Evolutionary conservation across 2,888 invertebrate species (phyloP).

Genomic region (Drosophila subsilvestris): DNA sequence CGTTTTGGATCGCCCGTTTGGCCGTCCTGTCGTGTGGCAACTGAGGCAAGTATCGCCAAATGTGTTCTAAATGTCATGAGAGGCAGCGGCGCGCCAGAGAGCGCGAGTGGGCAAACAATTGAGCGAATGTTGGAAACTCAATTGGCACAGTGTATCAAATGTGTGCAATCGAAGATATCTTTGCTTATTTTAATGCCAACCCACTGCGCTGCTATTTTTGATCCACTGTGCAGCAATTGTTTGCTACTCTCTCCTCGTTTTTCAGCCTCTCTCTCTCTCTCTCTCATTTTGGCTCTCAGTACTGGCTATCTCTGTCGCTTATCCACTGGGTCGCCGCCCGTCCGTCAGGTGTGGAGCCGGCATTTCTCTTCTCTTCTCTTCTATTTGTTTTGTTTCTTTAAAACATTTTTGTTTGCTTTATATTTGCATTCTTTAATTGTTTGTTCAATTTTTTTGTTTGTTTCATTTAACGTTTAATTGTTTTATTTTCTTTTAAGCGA

Average conservation of each 20-base stretch:
- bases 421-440: slow-evolving; percentile 41
- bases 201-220: background rate
- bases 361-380: slow-evolving; percentile 41
- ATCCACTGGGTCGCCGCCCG: slow-evolving; percentile 15
- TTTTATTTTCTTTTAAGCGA: slow-evolving; percentile 6
- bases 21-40: slow-evolving; percentile 72
- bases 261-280: slow-evolving; percentile 10
- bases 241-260: slow-evolving; percentile 12
- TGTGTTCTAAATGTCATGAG: slow-evolving; percentile 31
- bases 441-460: slow-evolving; percentile 37
- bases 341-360: slow-evolving; percentile 60
- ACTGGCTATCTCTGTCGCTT: slow-evolving; percentile 11
- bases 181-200: background rate
- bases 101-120: background rate
- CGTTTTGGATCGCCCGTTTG: slow-evolving; percentile 51
- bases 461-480: slow-evolving; percentile 40
- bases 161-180: background rate
- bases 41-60: slow-evolving; percentile 55
- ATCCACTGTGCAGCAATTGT: slow-evolving; percentile 43
- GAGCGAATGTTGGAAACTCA: slow-evolving; percentile 17
- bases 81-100: slow-evolving; percentile 20
- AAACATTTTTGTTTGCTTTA: slow-evolving; percentile 48
- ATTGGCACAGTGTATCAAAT: slow-evolving; percentile 15
- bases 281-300: slow-evolving; percentile 15
- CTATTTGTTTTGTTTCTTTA: slow-evolving; percentile 8